Evolutionary conservation across 2,113 vertebrate species (phyloP).

Genomic region (Hyla sarda): DNA sequence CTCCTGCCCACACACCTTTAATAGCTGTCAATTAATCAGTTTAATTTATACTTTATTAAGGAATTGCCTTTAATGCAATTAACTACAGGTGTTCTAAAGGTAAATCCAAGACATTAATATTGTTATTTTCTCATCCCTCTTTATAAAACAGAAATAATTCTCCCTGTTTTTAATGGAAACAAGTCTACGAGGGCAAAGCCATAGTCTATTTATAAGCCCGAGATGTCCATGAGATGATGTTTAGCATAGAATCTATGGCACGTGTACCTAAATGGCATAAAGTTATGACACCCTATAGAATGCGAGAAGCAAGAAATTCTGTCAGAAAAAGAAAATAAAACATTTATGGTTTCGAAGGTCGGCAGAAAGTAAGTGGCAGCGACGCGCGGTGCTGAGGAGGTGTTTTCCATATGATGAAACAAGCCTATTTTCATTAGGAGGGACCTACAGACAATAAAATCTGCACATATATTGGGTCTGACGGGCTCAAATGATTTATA

Average conservation of each 20-base stretch:
- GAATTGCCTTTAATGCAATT: too few species aligned
- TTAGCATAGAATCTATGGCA: neutral
- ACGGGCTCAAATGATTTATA: constrained; percentile 13
- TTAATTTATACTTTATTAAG: too few species aligned
- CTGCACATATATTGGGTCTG: neutral
- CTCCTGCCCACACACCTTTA: too few species aligned
- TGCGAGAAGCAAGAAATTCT: neutral
- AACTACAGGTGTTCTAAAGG: too few species aligned
- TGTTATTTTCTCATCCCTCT: neutral
- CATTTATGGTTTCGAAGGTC: neutral
- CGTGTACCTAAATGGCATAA: neutral
- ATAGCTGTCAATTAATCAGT: too few species aligned
- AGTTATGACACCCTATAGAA: neutral
- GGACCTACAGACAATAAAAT: constrained; percentile 31
- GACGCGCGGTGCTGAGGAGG: neutral
- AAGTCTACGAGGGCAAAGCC: neutral
- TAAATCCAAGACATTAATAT: neutral
- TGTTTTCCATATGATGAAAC: neutral
- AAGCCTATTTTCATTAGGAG: constrained; percentile 7
- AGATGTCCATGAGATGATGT: neutral
- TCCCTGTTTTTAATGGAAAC: neutral
- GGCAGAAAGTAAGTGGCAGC: neutral
- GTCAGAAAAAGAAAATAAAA: neutral
- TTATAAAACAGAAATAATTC: neutral
- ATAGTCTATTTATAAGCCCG: neutral